Evolutionary conservation across 2,888 invertebrate species (phyloP).

Genomic region (Amphipyra berbera): DNA sequence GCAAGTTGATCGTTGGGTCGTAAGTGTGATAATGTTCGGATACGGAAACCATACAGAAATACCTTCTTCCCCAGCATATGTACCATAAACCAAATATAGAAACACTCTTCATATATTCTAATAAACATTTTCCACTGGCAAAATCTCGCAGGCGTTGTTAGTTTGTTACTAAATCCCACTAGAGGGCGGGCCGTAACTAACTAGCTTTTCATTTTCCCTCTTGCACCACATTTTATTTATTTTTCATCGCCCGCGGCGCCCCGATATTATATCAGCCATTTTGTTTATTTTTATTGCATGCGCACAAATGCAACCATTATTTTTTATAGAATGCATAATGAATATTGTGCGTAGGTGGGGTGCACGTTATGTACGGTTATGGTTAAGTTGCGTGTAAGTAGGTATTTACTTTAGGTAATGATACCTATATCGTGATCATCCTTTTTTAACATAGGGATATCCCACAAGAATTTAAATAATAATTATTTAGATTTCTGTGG

Average conservation of each 20-base stretch:
- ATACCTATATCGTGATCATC: background rate
- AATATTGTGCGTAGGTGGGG: conserved; percentile 55
- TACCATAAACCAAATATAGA: too few species aligned
- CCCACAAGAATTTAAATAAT: too few species aligned
- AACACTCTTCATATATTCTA: conserved; percentile 13
- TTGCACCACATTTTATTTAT: conserved; percentile 83
- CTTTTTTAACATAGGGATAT: too few species aligned
- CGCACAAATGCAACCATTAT: conserved; percentile 80
- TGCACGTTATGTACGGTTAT: conserved; percentile 9
- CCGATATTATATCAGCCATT: conserved; percentile 84
- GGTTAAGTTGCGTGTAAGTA: background rate
- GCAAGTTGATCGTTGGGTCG: too few species aligned
- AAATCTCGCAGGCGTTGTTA: conserved; percentile 47
- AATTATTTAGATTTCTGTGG: too few species aligned
- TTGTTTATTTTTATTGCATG: conserved; percentile 85
- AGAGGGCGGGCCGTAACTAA: conserved; percentile 79
- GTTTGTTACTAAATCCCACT: conserved; percentile 69
- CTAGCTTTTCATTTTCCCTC: conserved; percentile 83
- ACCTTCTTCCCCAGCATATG: too few species aligned
- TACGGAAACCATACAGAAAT: too few species aligned
- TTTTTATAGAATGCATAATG: conserved; percentile 79
- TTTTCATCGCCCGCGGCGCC: conserved; percentile 84
- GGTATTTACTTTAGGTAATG: conserved; percentile 6
- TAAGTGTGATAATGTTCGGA: too few species aligned
- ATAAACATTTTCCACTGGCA: conserved; percentile 18